Evolutionary conservation across 1,140 invertebrate genomes (phyloP).

Genomic region (Formica exsecta): DNA sequence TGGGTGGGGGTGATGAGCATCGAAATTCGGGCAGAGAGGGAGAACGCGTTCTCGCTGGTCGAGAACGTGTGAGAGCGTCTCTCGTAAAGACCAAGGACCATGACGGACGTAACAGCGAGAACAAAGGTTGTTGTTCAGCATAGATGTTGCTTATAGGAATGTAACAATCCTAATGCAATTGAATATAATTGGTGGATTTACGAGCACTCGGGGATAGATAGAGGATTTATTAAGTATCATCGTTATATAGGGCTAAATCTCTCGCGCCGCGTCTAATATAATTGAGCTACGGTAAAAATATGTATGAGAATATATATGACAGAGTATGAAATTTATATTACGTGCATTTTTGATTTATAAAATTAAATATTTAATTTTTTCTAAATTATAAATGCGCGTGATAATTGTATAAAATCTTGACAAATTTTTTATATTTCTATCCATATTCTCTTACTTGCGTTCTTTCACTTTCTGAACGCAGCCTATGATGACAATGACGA

Average conservation of each 20-base stretch:
- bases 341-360: too few relatives aligned
- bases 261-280: not conserved
- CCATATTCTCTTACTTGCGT: too few relatives aligned
- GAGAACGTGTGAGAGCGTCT: slow-evolving; percentile 56
- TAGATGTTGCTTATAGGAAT: not conserved
- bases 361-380: too few relatives aligned
- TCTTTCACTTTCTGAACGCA: not conserved
- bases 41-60: slow-evolving; percentile 73
- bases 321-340: too few relatives aligned
- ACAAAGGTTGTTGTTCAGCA: slow-evolving; percentile 35
- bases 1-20: slow-evolving; percentile 32
- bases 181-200: slow-evolving; percentile 46
- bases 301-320: too few relatives aligned
- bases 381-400: not conserved
- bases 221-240: not conserved
- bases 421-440: not conserved
- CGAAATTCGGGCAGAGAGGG: slow-evolving; percentile 34
- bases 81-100: not conserved
- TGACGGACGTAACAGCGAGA: slow-evolving; percentile 46
- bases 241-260: not conserved
- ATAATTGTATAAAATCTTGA: too few relatives aligned
- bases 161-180: slow-evolving; percentile 26
- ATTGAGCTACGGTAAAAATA: not conserved
- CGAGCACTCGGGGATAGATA: slow-evolving; percentile 10
- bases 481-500: not conserved